Percentiles rank a stretch among this genome's conserved stretches.
These are phyloP conservation scores for Julus scanicus DNA, from an alignment of 2,888 invertebrate genomes.

Conservation along the genomic window DNA sequence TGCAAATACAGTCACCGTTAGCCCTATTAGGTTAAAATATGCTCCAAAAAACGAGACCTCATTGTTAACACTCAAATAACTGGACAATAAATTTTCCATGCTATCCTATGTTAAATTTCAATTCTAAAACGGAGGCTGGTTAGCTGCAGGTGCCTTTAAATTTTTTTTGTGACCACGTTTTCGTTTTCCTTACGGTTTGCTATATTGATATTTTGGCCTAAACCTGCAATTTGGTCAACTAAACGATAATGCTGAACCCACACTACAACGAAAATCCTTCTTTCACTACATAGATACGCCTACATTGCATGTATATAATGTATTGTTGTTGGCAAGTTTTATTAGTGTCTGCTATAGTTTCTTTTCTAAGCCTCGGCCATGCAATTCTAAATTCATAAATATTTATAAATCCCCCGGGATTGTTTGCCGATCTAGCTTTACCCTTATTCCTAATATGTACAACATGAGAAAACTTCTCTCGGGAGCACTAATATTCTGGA, in stretches of 20 bases:
- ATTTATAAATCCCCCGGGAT: background rate
- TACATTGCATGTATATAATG: background rate
- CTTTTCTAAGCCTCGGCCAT: background rate
- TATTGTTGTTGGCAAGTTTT: background rate
- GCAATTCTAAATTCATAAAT: constrained; percentile 20
- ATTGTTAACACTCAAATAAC: background rate
- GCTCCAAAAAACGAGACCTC: background rate
- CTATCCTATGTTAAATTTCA: background rate
- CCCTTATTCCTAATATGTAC: background rate
- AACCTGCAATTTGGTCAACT: background rate
- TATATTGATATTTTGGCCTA: too few relatives aligned
- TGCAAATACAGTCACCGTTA: background rate
- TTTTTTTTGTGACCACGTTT: background rate
- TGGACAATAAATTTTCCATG: background rate
- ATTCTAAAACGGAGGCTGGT: background rate
- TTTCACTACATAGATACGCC: background rate
- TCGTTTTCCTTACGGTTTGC: background rate
- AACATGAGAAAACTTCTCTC: background rate
- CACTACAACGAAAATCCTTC: background rate
- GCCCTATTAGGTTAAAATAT: background rate
- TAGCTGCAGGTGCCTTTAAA: background rate
- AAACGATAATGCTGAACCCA: background rate
- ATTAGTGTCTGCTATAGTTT: background rate
- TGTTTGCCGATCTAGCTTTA: background rate
- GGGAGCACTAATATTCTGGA: constrained; percentile 9